Conservation (phyloP, 2,113 vertebrate species). For the Lipophrys pholis region DNA sequence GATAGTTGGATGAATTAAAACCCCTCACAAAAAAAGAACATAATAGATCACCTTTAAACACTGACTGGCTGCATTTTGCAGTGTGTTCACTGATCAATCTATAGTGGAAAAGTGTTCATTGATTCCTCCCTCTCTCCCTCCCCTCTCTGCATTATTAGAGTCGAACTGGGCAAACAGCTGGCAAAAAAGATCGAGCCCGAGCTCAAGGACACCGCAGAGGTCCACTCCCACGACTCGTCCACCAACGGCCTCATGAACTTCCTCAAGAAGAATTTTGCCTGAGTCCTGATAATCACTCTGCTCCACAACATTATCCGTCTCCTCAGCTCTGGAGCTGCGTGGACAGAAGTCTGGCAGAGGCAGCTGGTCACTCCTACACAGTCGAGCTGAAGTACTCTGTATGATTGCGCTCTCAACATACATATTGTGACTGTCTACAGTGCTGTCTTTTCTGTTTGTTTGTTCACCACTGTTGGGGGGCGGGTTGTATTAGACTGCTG, state of each 20-base stretch:
- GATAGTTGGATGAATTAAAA: too few relatives aligned
- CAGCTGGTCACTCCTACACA: slow-evolving; percentile 67
- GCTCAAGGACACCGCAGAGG: slow-evolving; percentile 85
- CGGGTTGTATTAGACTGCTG: slow-evolving; percentile 39
- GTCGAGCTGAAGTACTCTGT: slow-evolving; percentile 73
- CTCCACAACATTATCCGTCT: slow-evolving; percentile 51
- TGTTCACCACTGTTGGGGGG: slow-evolving; percentile 24
- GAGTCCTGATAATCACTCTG: slow-evolving; percentile 65
- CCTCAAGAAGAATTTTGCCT: slow-evolving; percentile 91
- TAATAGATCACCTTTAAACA: too few relatives aligned
- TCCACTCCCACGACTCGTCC: slow-evolving; percentile 94
- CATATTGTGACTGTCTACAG: slow-evolving; percentile 44
- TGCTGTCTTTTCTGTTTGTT: slow-evolving; percentile 32
- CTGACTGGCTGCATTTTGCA: too few relatives aligned
- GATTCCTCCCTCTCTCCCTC: not conserved
- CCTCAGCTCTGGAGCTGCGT: slow-evolving; percentile 35
- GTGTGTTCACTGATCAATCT: too few relatives aligned
- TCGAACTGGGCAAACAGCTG: slow-evolving; percentile 96
- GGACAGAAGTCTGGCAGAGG: slow-evolving; percentile 34
- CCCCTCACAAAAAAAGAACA: too few relatives aligned
- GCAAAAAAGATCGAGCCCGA: slow-evolving; percentile 98
- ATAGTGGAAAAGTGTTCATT: too few relatives aligned
- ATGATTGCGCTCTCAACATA: slow-evolving; percentile 69
- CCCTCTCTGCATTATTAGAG: slow-evolving; percentile 77
- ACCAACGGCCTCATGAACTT: slow-evolving; percentile 97